Percentiles rank a stretch among this genome's conserved stretches.
These are phyloP conservation scores for Heterodera schachtii DNA, from an alignment of 1,140 invertebrate species.

Conservation along the genomic window DNA sequence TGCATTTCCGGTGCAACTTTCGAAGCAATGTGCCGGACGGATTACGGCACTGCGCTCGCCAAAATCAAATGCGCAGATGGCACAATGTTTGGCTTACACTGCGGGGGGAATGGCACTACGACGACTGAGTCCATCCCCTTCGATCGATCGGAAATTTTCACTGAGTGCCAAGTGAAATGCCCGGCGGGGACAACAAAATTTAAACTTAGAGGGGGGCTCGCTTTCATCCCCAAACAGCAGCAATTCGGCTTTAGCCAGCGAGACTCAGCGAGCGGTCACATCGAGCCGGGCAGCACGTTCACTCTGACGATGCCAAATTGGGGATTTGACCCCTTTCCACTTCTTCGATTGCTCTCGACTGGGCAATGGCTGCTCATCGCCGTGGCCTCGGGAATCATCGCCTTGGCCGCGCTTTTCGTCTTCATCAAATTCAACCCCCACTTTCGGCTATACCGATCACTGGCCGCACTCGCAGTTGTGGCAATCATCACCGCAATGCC, in stretches of 20 bases:
- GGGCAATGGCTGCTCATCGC: background rate
- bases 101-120: background rate
- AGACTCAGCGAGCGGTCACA: background rate
- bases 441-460: background rate
- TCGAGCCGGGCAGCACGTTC: background rate
- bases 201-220: background rate
- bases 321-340: background rate
- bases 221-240: background rate
- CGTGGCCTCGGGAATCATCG: background rate
- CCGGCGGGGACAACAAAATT: constrained; percentile 9
- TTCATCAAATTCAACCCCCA: constrained; percentile 5
- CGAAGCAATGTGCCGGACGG: background rate
- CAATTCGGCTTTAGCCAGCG: background rate
- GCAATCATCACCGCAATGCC: too few species aligned
- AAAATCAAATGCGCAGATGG: background rate
- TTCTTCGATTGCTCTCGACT: background rate
- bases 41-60: background rate
- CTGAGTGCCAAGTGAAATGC: constrained; percentile 10
- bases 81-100: background rate
- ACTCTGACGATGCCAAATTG: background rate
- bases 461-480: too few species aligned
- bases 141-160: background rate
- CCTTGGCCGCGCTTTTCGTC: background rate
- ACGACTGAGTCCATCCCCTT: background rate
- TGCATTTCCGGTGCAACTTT: background rate